Conservation (phyloP, 2,888 invertebrate species). For the Mylabris sibirica region DNA sequence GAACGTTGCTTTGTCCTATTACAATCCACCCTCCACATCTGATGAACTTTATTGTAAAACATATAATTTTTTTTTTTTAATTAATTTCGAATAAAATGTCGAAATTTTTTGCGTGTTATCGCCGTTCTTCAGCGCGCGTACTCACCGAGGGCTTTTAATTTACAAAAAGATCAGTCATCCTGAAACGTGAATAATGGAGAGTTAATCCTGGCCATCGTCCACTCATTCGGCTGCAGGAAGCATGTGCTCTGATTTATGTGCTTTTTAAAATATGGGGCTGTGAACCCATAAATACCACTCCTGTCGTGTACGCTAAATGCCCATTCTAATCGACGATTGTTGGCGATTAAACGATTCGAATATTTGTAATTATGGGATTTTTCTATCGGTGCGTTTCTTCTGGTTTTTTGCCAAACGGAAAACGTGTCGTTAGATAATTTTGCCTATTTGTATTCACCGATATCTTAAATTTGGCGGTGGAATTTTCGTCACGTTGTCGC, state of each 20-base stretch:
- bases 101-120: constrained; percentile 30
- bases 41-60: constrained; percentile 20
- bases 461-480: constrained; percentile 31
- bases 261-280: constrained; percentile 51
- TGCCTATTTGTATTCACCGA: constrained; percentile 33
- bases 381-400: not conserved
- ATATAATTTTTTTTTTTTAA: constrained; percentile 24
- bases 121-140: constrained; percentile 22
- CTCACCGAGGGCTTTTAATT: constrained; percentile 27
- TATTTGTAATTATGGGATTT: constrained; percentile 7
- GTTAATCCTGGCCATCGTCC: constrained; percentile 52
- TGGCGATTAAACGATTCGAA: constrained; percentile 15
- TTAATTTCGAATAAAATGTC: constrained; percentile 17
- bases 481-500: constrained; percentile 49
- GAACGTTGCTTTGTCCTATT: constrained; percentile 42
- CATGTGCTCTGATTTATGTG: constrained; percentile 51
- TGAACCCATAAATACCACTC: constrained; percentile 48
- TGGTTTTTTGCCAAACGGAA: not conserved
- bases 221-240: constrained; percentile 38
- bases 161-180: constrained; percentile 36
- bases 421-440: constrained; percentile 27
- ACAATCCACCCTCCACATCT: not conserved
- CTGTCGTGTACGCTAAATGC: constrained; percentile 38
- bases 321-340: constrained; percentile 22
- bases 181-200: constrained; percentile 50